Percentiles rank a stretch among this genome's conserved stretches.
Evolutionary conservation across 2,113 vertebrate species (phyloP).

Genomic region (Oncorhynchus tshawytscha): DNA sequence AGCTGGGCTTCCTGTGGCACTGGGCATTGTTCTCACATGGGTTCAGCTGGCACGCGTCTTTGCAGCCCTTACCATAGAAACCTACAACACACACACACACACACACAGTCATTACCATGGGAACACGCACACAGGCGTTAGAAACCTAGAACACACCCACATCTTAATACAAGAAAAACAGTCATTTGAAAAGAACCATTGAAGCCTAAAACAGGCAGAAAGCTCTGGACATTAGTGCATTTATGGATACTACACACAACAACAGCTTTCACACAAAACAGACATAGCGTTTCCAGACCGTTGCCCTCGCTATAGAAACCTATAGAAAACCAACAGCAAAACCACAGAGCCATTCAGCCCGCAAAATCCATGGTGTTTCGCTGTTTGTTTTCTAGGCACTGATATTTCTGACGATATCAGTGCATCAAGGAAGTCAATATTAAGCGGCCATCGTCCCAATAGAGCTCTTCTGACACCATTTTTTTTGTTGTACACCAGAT

Average conservation of each 20-base stretch:
- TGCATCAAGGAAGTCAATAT: no score
- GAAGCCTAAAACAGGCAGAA: no score
- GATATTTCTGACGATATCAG: no score
- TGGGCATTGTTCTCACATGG: constrained; percentile 93
- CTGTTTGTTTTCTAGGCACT: no score
- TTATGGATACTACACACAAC: not conserved
- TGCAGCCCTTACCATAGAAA: constrained; percentile 87
- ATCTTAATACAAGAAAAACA: not conserved
- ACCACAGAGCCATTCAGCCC: not conserved
- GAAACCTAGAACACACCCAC: not conserved
- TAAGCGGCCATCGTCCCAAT: no score
- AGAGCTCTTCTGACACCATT: not conserved
- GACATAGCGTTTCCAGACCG: not conserved
- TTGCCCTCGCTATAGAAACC: not conserved
- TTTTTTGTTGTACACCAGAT: not conserved
- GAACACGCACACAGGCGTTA: no score
- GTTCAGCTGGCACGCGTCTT: constrained; percentile 89
- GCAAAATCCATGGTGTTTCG: no score
- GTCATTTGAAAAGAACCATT: no score
- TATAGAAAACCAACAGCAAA: not conserved
- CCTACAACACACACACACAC: constrained; percentile 65
- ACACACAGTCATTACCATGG: not conserved
- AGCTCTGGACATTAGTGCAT: no score
- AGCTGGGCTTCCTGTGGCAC: constrained; percentile 85
- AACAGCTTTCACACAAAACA: not conserved